Base-by-base conservation (phyloP, 2,888 invertebrate species). In the Perdita meconis region DNA sequence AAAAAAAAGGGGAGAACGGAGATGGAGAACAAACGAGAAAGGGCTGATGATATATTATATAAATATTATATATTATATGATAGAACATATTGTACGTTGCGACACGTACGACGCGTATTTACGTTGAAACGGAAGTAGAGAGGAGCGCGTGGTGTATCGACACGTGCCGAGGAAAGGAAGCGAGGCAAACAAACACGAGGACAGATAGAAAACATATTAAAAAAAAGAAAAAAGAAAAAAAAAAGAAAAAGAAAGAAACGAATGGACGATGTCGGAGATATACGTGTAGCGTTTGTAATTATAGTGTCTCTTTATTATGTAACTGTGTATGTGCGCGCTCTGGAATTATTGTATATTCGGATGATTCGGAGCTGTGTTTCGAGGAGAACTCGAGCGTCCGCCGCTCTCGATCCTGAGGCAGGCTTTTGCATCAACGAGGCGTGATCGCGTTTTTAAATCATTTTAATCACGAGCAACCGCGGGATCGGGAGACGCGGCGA, bases 301-400 rank as follows among this genome's bases (percentile, higher is more conserved):
- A 85, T 80, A 77, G 74, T 84, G 83, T 88, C 84, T 86, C 84
- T 87, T 87, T 83, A 86, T 86, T 80, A 86, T 84, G 70, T 87
- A 87, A 88, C 75, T 77, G 82, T 86, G 82, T 84, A 86, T 86
- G 82, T 83, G 83, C 82, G 85, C 83, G 84, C 60, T 72, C 78
- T 79, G 82, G 71, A 75, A 86, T 87, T 80, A 82, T 65, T 69
- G 67, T 81, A 83, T 80, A 75, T 83, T 84, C 83, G 82, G 80
- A 81, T 79, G 82, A 83, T 73, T 73, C 70, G 70, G 73, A 77
- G 78, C 60, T 42, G 19, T 53, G 75, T 75, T 66, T 70, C 56
- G 24, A 51, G 36, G 66, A 42, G 26, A 51, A 38, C 36, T 10
- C 19, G 19, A 61, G n/a, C 56, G 66, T 24, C 40, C n/a, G 36